Percentiles rank a stretch among this genome's conserved stretches.
Conservation (phyloP, 1,140 invertebrate genomes). For the Hydropsyche tenuis region DNA sequence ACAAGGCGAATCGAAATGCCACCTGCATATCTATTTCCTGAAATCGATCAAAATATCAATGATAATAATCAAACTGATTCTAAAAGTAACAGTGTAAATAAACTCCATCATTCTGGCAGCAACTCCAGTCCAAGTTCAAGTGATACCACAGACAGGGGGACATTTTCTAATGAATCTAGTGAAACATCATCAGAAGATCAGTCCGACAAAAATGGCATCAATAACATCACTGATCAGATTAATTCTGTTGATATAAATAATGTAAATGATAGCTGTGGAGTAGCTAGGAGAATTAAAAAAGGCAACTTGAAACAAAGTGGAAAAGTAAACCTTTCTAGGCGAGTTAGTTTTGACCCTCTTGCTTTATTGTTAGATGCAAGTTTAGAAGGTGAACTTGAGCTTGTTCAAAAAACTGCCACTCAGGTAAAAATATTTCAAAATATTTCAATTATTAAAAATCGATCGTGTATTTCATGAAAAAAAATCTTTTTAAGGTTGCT, state of each 20-base stretch:
- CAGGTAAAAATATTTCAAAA: constrained; percentile 78
- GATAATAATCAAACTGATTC: constrained; percentile 57
- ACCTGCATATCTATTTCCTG: constrained; percentile 79
- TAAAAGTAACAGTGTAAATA: constrained; percentile 48
- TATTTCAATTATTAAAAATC: no score
- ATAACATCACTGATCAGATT: constrained; percentile 60
- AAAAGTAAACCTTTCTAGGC: constrained; percentile 73
- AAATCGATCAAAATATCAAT: constrained; percentile 65
- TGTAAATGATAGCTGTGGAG: constrained; percentile 62
- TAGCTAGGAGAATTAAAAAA: constrained; percentile 71
- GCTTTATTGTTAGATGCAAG: constrained; percentile 96
- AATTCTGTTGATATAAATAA: constrained; percentile 62
- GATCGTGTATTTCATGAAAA: no score
- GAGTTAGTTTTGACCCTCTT: constrained; percentile 97
- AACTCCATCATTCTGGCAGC: constrained; percentile 46
- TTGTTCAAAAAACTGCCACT: constrained; percentile 93
- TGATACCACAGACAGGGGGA: constrained; percentile 59
- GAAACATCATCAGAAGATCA: constrained; percentile 56
- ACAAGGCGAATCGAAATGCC: constrained; percentile 82
- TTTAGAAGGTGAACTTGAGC: constrained; percentile 95
- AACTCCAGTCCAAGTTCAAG: constrained; percentile 54
- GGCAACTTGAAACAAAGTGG: constrained; percentile 77
- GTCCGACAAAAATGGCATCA: constrained; percentile 60
- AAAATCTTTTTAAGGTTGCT: constrained; percentile 73
- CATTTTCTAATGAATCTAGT: constrained; percentile 41